These are phyloP conservation scores for Fistularia tabacaria DNA, from an alignment of 2,797 vertebrate genomes.

Conservation along the genomic window DNA sequence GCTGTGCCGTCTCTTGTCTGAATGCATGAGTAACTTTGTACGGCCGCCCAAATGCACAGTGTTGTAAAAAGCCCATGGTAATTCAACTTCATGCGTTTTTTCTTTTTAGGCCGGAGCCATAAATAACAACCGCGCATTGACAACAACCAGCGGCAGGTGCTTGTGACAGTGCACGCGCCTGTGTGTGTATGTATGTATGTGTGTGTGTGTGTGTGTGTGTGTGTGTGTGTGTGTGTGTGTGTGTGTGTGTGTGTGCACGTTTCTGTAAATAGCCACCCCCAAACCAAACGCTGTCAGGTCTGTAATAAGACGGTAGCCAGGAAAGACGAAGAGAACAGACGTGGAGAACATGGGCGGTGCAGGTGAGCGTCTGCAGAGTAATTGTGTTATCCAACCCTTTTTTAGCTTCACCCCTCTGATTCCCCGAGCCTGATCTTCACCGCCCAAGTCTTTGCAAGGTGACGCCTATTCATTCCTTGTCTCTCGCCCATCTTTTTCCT, in stretches of 20 bases:
- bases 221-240: conserved; percentile 3
- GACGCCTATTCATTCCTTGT: background rate
- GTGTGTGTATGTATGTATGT: conserved; percentile 1
- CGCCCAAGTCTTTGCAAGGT: too few species aligned
- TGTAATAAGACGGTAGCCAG: conserved; percentile 2
- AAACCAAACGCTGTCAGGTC: conserved; percentile 14
- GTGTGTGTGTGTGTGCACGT: conserved; percentile 9
- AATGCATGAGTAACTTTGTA: too few species aligned
- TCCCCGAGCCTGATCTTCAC: background rate
- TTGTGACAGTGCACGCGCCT: conserved; percentile 20
- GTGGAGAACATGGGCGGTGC: conserved; percentile 21
- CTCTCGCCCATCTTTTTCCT: background rate
- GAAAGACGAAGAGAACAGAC: conserved; percentile 28
- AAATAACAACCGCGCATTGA: conserved; percentile 22
- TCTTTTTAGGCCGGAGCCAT: conserved; percentile 11
- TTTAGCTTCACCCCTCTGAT: background rate
- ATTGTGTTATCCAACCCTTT: conserved; percentile 3
- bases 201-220: conserved; percentile 16
- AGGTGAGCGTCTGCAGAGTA: conserved; percentile 6
- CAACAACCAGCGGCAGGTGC: conserved; percentile 33
- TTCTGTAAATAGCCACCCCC: conserved; percentile 45
- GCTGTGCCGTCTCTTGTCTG: too few species aligned
- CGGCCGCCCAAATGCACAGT: too few species aligned
- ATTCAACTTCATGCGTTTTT: background rate
- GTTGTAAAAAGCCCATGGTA: background rate